Percentiles rank a stretch among this genome's conserved stretches.
Evolutionary conservation across 1,140 invertebrate species (phyloP).

Genomic region (Tetraneura akinire): DNA sequence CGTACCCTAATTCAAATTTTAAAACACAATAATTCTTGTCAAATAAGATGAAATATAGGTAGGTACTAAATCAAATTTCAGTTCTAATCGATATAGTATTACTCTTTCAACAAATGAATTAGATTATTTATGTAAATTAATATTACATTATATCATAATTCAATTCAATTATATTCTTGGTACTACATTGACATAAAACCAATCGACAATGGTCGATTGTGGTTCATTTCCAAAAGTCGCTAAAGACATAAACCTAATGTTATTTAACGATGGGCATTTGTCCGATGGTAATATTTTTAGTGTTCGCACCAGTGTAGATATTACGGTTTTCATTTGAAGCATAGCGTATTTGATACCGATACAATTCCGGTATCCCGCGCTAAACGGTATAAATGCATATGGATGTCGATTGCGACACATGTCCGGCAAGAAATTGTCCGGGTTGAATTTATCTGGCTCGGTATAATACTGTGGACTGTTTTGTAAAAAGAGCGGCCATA

Average conservation of each 20-base stretch:
- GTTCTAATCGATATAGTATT: no score
- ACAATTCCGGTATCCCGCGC: conserved; percentile 65
- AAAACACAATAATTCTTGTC: no score
- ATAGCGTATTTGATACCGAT: conserved; percentile 61
- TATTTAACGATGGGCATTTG: background rate
- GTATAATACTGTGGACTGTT: conserved; percentile 63
- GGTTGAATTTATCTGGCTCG: conserved; percentile 56
- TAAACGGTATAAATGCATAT: conserved; percentile 65
- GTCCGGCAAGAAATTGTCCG: conserved; percentile 63
- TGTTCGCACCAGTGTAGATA: conserved; percentile 59
- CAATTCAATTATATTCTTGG: conserved; percentile 7
- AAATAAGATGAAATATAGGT: no score
- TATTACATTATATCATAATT: no score
- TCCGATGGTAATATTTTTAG: conserved; percentile 32
- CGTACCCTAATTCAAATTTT: no score
- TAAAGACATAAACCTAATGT: conserved; percentile 18
- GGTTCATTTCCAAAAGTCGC: background rate
- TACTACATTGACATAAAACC: conserved; percentile 23
- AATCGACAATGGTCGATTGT: conserved; percentile 26
- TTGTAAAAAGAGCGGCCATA: conserved; percentile 59
- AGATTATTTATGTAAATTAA: no score
- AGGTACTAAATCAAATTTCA: no score
- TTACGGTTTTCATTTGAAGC: conserved; percentile 62
- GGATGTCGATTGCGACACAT: conserved; percentile 61
- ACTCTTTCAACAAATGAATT: no score